Evolutionary conservation across 2,113 vertebrate species (phyloP).

Genomic region (Tinamus guttatus): DNA sequence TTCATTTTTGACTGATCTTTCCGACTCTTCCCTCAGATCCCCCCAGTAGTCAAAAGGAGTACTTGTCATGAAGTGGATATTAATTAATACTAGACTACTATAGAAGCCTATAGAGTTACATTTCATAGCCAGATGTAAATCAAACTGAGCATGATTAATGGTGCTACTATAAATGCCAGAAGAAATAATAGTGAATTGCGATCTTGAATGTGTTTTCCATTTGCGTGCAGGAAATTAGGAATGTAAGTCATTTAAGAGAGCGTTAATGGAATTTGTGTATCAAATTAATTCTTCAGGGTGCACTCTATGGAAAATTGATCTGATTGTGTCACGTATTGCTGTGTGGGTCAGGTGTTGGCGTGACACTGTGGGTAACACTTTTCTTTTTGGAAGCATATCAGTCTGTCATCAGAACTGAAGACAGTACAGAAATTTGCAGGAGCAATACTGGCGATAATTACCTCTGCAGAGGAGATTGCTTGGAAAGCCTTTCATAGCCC

Average conservation of each 20-base stretch:
- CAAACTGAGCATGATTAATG: neutral
- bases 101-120: neutral
- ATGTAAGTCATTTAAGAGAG: neutral
- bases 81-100: neutral
- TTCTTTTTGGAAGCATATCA: neutral
- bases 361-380: neutral
- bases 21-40: neutral
- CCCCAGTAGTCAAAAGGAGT: neutral
- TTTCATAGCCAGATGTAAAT: neutral
- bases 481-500: neutral
- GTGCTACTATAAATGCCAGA: neutral
- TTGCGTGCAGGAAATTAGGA: neutral
- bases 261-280: constrained; percentile 2
- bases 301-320: neutral
- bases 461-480: neutral
- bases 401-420: neutral
- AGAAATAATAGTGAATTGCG: neutral
- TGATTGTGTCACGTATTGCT: neutral
- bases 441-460: neutral
- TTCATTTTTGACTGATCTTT: neutral
- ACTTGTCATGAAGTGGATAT: neutral
- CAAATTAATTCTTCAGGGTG: constrained; percentile 5
- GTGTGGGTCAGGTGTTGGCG: neutral
- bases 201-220: neutral
- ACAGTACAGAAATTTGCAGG: neutral